Conservation (phyloP, 1,140 invertebrate genomes). For the Papilio xuthus region DNA sequence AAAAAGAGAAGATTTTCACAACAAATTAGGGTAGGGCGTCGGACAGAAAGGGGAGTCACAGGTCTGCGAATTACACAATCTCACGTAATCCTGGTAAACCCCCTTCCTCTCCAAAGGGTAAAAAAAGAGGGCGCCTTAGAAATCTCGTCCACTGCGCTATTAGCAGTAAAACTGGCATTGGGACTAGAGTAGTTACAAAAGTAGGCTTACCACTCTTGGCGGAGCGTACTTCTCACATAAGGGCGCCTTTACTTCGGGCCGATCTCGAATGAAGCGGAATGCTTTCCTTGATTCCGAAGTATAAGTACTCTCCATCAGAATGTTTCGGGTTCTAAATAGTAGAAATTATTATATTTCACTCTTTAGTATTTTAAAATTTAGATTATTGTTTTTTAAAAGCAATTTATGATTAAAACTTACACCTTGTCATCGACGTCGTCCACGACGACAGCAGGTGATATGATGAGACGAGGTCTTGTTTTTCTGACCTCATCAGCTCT, state of each 20-base stretch:
- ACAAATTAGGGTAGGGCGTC: too few species aligned
- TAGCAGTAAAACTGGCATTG: too few species aligned
- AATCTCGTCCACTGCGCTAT: too few species aligned
- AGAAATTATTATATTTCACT: not conserved
- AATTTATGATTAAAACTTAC: not conserved
- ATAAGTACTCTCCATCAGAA: slow-evolving; percentile 11
- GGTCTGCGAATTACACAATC: too few species aligned
- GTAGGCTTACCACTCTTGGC: not conserved
- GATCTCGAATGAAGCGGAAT: not conserved
- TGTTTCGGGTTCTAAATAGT: slow-evolving; percentile 12
- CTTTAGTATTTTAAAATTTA: too few species aligned
- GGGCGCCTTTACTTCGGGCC: not conserved
- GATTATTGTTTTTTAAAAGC: too few species aligned
- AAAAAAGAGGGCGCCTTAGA: too few species aligned
- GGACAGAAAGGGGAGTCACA: too few species aligned
- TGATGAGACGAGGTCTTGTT: slow-evolving; percentile 5
- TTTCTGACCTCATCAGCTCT: not conserved
- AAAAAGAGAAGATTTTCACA: too few species aligned
- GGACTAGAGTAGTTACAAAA: not conserved
- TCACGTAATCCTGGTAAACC: too few species aligned
- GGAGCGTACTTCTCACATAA: not conserved
- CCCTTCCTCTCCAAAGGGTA: too few species aligned
- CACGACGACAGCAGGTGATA: not conserved
- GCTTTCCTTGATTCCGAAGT: not conserved
- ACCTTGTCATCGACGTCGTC: slow-evolving; percentile 7